Evolutionary conservation across 2,888 invertebrate species (phyloP).

Genomic region (Folsomia candida): DNA sequence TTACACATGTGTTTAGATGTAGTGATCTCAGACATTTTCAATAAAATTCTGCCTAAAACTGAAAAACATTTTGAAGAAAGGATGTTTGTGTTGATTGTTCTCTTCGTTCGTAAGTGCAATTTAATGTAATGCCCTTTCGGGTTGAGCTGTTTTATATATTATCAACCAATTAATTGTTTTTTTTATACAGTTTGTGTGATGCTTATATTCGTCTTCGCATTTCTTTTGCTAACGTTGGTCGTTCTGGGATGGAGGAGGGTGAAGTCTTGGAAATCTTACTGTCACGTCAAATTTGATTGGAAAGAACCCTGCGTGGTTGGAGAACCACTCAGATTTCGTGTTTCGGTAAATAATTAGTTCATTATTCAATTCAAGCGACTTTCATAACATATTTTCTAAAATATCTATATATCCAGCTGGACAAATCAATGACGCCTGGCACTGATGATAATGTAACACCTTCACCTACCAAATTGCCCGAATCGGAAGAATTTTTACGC

Average conservation of each 20-base stretch:
- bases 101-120: no score
- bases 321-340: slow-evolving; percentile 44
- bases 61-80: no score
- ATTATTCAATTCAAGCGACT: background rate
- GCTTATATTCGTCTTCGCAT: background rate
- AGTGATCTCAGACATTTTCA: no score
- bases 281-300: slow-evolving; percentile 14
- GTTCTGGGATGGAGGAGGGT: background rate
- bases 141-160: no score
- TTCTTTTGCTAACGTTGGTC: background rate
- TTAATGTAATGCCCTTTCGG: no score
- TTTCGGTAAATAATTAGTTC: slow-evolving; percentile 34
- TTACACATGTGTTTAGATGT: no score
- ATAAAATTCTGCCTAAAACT: no score
- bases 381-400: background rate
- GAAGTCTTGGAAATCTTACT: background rate
- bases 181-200: background rate
- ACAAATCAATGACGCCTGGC: slow-evolving; percentile 27
- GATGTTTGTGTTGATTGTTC: no score
- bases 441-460: background rate
- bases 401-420: slow-evolving; percentile 6
- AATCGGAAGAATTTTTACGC: background rate
- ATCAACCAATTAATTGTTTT: background rate
- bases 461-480: slow-evolving; percentile 11
- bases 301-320: slow-evolving; percentile 26